These are phyloP conservation scores for Cyanistes caeruleus DNA, from an alignment of 2,113 vertebrate species.

Conservation along the genomic window DNA sequence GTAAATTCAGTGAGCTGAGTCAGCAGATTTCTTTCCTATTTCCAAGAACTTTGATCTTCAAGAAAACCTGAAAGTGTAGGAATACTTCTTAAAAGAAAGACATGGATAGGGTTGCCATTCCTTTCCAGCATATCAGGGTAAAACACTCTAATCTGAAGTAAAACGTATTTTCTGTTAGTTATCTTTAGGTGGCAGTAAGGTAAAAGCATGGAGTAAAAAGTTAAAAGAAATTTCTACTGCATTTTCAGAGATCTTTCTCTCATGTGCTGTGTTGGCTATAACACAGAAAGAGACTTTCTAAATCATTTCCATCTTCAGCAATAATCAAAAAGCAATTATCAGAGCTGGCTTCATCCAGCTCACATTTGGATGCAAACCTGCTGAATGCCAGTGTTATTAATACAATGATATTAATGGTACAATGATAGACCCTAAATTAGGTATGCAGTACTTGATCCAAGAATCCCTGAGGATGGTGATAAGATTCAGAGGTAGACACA, in stretches of 20 bases:
- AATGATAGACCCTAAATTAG: neutral
- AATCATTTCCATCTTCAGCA: neutral
- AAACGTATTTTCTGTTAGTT: constrained; percentile 32
- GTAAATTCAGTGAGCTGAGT: neutral
- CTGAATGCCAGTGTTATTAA: neutral
- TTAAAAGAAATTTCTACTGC: neutral
- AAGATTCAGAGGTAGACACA: neutral
- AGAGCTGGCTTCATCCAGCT: neutral
- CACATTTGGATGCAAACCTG: neutral
- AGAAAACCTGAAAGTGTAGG: neutral
- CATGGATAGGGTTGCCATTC: neutral
- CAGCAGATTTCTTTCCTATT: neutral
- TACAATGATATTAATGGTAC: neutral
- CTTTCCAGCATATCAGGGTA: neutral
- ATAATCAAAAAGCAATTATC: neutral
- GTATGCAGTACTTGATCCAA: neutral
- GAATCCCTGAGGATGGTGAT: neutral
- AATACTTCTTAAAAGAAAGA: neutral
- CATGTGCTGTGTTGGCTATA: neutral
- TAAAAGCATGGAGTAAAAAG: constrained; percentile 24
- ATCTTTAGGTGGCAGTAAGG: constrained; percentile 64
- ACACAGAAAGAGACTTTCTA: neutral
- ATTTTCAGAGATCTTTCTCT: neutral
- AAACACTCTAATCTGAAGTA: neutral
- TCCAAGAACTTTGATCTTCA: neutral